Percentiles rank a stretch among this genome's conserved stretches.
Evolutionary conservation across 2,797 vertebrate species (phyloP).

Genomic region (Spinus olivaceus): DNA sequence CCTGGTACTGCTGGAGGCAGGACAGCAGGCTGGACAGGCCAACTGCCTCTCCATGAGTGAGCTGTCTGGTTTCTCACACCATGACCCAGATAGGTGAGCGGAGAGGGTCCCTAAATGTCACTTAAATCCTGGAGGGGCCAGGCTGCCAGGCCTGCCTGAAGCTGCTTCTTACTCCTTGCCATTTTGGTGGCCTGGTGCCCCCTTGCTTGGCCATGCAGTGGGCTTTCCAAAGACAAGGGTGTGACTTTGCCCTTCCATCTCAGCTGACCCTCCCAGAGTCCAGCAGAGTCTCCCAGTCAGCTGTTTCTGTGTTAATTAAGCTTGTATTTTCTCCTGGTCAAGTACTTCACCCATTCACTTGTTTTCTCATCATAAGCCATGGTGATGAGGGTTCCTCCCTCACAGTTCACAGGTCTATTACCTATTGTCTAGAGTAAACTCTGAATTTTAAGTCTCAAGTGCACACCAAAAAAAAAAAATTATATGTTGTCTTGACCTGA

Average conservation of each 20-base stretch:
- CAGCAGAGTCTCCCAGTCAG: neutral
- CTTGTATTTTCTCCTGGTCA: neutral
- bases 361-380: neutral
- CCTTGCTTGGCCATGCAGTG: neutral
- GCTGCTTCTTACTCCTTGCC: fast-evolving
- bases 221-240: neutral
- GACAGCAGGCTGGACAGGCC: neutral
- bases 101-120: neutral
- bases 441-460: neutral
- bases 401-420: neutral
- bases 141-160: neutral
- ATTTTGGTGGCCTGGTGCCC: neutral
- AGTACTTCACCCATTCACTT: neutral
- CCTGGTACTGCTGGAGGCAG: neutral
- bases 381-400: neutral
- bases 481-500: neutral
- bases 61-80: neutral
- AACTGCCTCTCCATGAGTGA: neutral
- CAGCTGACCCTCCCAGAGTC: neutral
- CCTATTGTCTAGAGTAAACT: neutral
- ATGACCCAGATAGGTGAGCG: neutral
- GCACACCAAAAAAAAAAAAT: neutral
- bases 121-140: neutral
- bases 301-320: neutral
- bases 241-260: neutral